These are phyloP conservation scores for Chitala chitala DNA, from an alignment of 2,113 vertebrate species.

Conservation along the genomic window DNA sequence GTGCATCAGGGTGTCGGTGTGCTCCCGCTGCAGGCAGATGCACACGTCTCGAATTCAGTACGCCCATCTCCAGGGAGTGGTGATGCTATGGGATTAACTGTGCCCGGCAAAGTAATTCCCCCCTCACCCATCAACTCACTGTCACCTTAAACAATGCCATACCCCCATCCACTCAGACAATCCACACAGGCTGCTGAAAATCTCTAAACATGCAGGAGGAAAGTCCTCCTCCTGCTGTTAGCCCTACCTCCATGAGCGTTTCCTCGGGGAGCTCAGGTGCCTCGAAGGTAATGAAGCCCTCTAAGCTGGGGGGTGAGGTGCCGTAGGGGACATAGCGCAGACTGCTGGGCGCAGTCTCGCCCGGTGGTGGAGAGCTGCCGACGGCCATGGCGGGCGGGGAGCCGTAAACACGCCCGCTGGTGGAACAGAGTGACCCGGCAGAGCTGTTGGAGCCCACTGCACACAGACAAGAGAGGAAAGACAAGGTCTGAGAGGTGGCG, in stretches of 20 bases:
- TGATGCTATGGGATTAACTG: too few relatives aligned
- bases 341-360: conserved; percentile 74
- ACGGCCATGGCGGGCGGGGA: conserved; percentile 80
- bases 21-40: conserved; percentile 71
- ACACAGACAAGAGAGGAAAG: conserved; percentile 25
- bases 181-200: background rate
- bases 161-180: background rate
- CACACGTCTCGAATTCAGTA: background rate
- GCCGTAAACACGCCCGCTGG: conserved; percentile 78
- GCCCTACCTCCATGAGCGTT: conserved; percentile 94
- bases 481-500: background rate
- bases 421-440: conserved; percentile 84
- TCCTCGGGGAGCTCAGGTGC: conserved; percentile 93
- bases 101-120: too few relatives aligned
- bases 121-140: background rate
- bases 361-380: conserved; percentile 68
- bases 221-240: background rate
- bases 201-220: background rate
- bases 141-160: background rate
- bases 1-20: conserved; percentile 88
- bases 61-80: background rate
- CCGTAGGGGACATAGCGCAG: conserved; percentile 87
- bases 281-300: conserved; percentile 93
- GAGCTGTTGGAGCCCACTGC: conserved; percentile 90
- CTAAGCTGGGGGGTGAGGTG: conserved; percentile 87